Evolutionary conservation across 2,797 vertebrate species (phyloP).

Genomic region (Halcyon badia): DNA sequence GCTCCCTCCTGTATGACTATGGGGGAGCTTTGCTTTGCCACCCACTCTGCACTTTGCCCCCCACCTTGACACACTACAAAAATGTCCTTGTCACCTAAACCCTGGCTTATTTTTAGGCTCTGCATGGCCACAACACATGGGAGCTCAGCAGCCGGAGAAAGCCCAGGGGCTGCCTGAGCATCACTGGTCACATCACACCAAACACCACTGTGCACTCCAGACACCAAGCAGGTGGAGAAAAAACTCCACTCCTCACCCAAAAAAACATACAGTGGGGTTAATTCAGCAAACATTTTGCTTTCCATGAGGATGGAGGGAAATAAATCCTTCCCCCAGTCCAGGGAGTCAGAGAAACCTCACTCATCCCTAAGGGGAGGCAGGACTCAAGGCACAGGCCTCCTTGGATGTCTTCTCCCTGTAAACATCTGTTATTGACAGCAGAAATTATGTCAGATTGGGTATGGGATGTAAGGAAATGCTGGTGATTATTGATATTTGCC

Average conservation of each 20-base stretch:
- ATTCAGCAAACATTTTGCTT: neutral
- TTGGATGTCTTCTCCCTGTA: neutral
- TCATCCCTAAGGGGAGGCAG: neutral
- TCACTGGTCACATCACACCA: neutral
- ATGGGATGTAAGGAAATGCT: neutral
- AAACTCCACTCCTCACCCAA: neutral
- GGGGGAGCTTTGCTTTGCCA: neutral
- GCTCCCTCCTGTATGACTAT: neutral
- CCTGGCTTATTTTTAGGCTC: neutral
- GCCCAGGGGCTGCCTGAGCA: neutral
- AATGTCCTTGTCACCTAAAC: neutral
- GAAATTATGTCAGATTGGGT: neutral
- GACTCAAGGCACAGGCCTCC: neutral
- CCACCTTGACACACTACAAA: neutral
- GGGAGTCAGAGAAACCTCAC: neutral
- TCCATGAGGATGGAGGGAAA: neutral
- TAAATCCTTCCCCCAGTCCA: neutral
- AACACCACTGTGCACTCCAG: neutral
- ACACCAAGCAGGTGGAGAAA: neutral
- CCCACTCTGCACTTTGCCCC: neutral
- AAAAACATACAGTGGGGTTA: neutral
- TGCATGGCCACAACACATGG: neutral
- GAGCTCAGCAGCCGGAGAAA: neutral
- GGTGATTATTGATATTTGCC: conserved; percentile 48
- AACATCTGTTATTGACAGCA: neutral